Evolutionary conservation across 37 sponge, comb jelly and placozoan species (phyloP).

Genomic region (Aplysina aerophoba): DNA sequence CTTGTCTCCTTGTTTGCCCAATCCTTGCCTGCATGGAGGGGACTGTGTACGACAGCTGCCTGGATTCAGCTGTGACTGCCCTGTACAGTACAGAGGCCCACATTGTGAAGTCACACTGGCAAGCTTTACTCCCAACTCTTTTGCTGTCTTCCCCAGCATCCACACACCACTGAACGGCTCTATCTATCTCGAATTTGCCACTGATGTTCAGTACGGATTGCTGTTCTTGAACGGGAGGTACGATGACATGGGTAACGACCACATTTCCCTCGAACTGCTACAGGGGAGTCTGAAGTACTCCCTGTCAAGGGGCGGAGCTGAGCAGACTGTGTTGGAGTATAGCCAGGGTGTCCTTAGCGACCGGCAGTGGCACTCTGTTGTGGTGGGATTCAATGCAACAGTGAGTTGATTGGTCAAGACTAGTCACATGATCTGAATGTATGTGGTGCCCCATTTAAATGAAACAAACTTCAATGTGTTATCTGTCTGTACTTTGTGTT

Average conservation of each 20-base stretch:
- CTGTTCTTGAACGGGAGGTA: conserved; percentile 57
- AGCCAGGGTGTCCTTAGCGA: conserved; percentile 34
- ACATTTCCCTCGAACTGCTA: conserved; percentile 41
- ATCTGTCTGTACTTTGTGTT: no score
- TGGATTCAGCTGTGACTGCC: conserved; percentile 66
- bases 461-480: no score
- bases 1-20: conserved; percentile 49
- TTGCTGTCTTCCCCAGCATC: conserved; percentile 56
- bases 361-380: conserved; percentile 50
- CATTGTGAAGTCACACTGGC: conserved; percentile 64
- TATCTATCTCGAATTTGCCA: conserved; percentile 59
- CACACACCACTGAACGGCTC: conserved; percentile 15
- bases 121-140: conserved; percentile 35
- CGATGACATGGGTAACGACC: conserved; percentile 41
- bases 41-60: conserved; percentile 63
- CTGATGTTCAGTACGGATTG: conserved; percentile 38
- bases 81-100: conserved; percentile 52
- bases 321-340: not conserved
- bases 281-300: not conserved
- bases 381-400: conserved; percentile 38
- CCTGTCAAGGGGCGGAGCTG: conserved; percentile 47
- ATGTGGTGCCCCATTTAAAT: not conserved
- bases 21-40: conserved; percentile 69
- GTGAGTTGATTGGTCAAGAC: conserved; percentile 47
- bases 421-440: not conserved